Percentiles rank a stretch among this genome's conserved stretches.
phyloP scores from a whole-genome alignment of 2,113 vertebrate species.

The Fulmarus glacialis region DNA sequence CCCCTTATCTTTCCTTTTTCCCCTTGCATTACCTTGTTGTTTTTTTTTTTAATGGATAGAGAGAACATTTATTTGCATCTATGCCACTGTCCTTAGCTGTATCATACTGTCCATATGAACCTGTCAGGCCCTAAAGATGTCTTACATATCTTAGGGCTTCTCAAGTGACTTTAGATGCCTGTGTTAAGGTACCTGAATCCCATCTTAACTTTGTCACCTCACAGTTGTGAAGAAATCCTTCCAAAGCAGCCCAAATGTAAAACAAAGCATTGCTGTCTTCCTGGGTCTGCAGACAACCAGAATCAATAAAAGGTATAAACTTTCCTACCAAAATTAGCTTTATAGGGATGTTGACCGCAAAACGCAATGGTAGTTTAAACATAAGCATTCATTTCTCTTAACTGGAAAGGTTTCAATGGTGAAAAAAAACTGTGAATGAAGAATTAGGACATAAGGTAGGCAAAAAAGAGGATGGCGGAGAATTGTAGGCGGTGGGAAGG shows the following conservation, averaged over 20 bases:
- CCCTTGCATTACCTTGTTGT: background rate
- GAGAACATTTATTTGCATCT: background rate
- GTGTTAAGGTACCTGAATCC: background rate
- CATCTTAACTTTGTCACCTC: background rate
- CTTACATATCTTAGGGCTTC: background rate
- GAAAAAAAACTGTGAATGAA: background rate
- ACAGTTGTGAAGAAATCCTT: background rate
- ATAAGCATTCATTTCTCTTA: background rate
- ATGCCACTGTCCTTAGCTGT: background rate
- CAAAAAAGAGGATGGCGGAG: background rate
- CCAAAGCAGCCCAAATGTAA: background rate
- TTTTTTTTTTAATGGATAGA: background rate
- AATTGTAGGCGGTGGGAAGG: background rate
- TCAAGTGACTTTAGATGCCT: background rate
- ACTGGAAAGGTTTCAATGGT: background rate
- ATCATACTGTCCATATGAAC: background rate
- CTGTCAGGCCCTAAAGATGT: background rate
- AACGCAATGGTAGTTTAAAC: background rate
- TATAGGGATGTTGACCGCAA: background rate
- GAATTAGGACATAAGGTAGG: background rate
- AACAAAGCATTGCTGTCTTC: background rate
- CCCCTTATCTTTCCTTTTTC: background rate
- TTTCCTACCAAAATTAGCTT: background rate
- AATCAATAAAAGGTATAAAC: background rate
- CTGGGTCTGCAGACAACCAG: background rate